phyloP scores from a whole-genome alignment of 2,113 vertebrate species.

The Saccopteryx bilineata region DNA sequence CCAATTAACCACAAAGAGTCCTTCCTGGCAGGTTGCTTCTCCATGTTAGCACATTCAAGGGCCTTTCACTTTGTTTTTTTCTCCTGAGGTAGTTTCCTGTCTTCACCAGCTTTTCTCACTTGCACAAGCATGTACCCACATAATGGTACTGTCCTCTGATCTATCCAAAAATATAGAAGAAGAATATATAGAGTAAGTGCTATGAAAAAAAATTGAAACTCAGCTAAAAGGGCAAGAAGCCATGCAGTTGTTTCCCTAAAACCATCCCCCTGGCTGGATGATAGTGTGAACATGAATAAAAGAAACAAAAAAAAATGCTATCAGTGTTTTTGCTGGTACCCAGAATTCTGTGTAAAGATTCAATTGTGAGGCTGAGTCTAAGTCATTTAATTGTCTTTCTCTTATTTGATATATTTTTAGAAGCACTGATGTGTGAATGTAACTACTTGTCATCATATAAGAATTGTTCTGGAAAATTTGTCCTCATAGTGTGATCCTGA shows the following conservation, averaged over 20 bases:
- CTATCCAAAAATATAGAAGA: not conserved
- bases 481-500: not conserved
- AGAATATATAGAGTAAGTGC: not conserved
- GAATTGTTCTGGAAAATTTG: not conserved
- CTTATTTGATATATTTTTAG: not conserved
- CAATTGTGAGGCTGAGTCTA: not conserved
- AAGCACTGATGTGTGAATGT: not conserved
- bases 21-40: not conserved
- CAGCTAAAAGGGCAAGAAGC: not conserved
- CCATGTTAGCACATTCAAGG: not conserved
- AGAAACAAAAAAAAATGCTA: not conserved
- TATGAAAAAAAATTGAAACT: not conserved
- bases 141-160: not conserved
- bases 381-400: not conserved
- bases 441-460: constrained; percentile 19
- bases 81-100: not conserved
- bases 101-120: not conserved
- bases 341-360: not conserved
- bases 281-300: not conserved
- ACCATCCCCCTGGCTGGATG: not conserved
- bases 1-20: not conserved
- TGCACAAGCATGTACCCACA: not conserved
- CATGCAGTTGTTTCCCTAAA: not conserved
- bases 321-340: not conserved
- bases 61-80: not conserved